Evolutionary conservation across 2,113 vertebrate genomes (phyloP).

Genomic region (Malurus elegans): DNA sequence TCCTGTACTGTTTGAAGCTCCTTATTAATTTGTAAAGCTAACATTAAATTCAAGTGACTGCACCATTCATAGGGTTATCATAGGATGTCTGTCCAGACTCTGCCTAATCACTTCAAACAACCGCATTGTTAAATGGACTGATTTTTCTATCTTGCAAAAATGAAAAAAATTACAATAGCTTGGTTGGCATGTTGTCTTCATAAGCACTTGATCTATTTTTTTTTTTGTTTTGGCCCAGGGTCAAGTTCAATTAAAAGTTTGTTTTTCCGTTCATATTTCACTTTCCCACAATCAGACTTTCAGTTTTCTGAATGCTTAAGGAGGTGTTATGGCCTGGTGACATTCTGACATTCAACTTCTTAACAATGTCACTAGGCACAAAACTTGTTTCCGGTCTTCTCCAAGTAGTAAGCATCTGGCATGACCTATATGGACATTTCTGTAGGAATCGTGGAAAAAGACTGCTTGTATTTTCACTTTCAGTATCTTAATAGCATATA

Average conservation of each 20-base stretch:
- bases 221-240: background rate
- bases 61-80: background rate
- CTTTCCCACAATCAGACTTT: background rate
- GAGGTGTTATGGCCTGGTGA: background rate
- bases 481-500: constrained; percentile 59
- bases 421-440: constrained; percentile 40
- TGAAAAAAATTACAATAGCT: background rate
- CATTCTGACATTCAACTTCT: constrained; percentile 28
- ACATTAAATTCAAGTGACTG: constrained; percentile 21
- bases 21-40: background rate
- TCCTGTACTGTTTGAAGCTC: background rate
- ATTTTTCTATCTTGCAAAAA: background rate
- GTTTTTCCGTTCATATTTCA: constrained; percentile 1
- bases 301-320: constrained; percentile 11
- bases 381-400: constrained; percentile 55
- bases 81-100: background rate
- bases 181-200: background rate
- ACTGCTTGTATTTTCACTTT: constrained; percentile 62
- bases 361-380: constrained; percentile 13
- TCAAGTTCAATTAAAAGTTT: constrained; percentile 5
- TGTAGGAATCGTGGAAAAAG: constrained; percentile 28
- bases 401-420: constrained; percentile 15
- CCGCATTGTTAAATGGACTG: background rate
- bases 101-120: background rate
- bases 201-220: background rate